Evolutionary conservation across 2,888 invertebrate species (phyloP).

Genomic region (Lymantria monacha): DNA sequence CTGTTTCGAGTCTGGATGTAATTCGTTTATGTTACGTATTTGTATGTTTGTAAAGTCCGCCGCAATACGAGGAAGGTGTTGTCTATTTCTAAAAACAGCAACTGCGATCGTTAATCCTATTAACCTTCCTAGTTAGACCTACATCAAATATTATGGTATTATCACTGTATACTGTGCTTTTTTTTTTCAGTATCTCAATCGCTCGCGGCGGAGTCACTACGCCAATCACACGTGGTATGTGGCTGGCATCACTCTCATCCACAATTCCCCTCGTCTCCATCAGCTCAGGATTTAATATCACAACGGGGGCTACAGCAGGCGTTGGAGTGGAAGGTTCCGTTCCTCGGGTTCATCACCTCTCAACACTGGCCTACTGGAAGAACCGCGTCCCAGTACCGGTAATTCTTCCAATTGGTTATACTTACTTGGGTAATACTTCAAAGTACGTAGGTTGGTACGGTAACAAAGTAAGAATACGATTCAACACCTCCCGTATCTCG

Average conservation of each 20-base stretch:
- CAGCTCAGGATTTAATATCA: constrained; percentile 85
- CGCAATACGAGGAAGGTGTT: too few species aligned
- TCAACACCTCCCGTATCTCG: too few species aligned
- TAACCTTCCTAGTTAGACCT: too few species aligned
- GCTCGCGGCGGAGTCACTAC: constrained; percentile 81
- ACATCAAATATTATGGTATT: too few species aligned
- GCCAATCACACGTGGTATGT: constrained; percentile 72
- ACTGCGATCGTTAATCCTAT: too few species aligned
- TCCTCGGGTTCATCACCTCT: constrained; percentile 85
- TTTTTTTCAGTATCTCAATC: constrained; percentile 71
- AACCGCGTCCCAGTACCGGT: constrained; percentile 79
- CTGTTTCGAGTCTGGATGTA: too few species aligned
- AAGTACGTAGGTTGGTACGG: too few species aligned
- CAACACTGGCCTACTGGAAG: constrained; percentile 83
- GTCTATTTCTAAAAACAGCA: too few species aligned
- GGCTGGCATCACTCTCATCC: constrained; percentile 93
- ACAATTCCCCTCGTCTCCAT: constrained; percentile 86
- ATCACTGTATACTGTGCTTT: too few species aligned
- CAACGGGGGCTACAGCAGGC: constrained; percentile 81
- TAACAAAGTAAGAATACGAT: too few species aligned
- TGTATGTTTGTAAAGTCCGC: too few species aligned
- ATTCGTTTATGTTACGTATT: too few species aligned
- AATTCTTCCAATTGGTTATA: neutral
- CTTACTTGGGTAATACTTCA: neutral
- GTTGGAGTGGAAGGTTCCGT: constrained; percentile 69